Evolutionary conservation across 2,113 vertebrate genomes (phyloP).

Genomic region (Podocnemis expansa): DNA sequence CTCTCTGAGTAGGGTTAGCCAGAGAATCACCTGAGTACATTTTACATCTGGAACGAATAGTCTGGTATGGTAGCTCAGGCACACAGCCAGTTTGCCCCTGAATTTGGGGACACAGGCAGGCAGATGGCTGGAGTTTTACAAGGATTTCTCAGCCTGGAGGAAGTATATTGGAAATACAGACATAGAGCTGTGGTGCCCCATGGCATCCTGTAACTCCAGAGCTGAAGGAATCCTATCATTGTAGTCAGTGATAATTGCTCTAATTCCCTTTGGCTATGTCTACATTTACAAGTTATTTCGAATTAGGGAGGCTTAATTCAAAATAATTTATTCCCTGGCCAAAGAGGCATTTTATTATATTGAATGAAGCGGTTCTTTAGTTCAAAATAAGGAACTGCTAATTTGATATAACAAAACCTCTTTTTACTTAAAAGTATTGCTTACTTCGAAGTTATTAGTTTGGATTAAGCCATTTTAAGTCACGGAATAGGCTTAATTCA

Average conservation of each 20-base stretch:
- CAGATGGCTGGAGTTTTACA: no score
- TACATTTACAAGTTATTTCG: no score
- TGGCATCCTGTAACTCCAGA: background rate
- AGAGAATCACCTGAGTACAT: background rate
- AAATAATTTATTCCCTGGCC: no score
- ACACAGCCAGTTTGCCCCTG: background rate
- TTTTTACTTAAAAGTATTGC: no score
- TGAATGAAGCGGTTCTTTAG: no score
- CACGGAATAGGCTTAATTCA: no score
- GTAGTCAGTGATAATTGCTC: background rate
- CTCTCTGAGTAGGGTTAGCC: background rate
- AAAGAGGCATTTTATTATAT: no score
- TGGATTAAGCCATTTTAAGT: no score
- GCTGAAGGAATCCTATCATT: background rate
- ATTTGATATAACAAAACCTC: no score
- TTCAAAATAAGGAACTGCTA: no score
- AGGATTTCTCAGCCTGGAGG: fast-evolving
- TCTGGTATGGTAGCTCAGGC: background rate
- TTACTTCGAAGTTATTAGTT: no score
- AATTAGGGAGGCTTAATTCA: no score
- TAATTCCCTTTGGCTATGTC: background rate
- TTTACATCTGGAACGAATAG: background rate
- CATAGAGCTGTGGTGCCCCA: background rate
- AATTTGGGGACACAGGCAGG: background rate
- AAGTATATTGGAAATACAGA: background rate